Percentiles rank a stretch among this genome's conserved stretches.
These are phyloP conservation scores for Dicaeum eximium DNA, from an alignment of 2,113 vertebrate genomes.

Conservation along the genomic window DNA sequence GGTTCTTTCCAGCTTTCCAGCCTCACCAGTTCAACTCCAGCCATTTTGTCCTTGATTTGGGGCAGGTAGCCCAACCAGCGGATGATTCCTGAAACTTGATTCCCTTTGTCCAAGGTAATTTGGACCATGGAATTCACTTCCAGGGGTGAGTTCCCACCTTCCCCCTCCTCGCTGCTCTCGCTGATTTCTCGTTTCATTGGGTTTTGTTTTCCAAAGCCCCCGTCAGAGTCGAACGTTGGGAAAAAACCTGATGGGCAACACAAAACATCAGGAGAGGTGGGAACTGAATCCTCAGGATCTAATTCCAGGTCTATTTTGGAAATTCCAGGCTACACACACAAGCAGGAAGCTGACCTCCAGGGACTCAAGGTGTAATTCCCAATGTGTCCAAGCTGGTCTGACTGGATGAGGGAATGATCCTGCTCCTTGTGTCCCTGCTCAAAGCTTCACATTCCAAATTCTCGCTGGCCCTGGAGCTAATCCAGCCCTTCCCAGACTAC, in stretches of 20 bases:
- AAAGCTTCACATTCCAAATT: background rate
- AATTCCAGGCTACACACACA: background rate
- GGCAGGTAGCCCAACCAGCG: conserved; percentile 81
- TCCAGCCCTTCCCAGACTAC: background rate
- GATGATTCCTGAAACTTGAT: conserved; percentile 74
- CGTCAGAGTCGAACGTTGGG: rapidly evolving
- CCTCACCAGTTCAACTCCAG: conserved; percentile 84
- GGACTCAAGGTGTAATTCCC: background rate
- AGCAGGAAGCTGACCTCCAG: background rate
- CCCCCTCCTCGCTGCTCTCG: background rate
- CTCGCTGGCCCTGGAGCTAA: rapidly evolving
- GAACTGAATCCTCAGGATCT: background rate
- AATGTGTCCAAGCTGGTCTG: background rate
- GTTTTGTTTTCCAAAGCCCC: background rate
- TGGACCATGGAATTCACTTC: conserved; percentile 78
- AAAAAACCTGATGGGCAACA: background rate
- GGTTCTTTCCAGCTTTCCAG: background rate
- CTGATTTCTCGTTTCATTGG: background rate
- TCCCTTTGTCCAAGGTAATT: conserved; percentile 65
- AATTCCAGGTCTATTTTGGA: background rate
- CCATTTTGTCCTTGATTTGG: conserved; percentile 45
- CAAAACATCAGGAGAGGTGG: background rate
- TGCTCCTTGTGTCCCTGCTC: background rate
- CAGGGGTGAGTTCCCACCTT: background rate
- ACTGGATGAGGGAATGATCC: background rate